A percentile compares a stretch with the other conserved stretches of the same genome.
Conservation (phyloP, 1,140 invertebrate species). For the Megathymus violae region DNA sequence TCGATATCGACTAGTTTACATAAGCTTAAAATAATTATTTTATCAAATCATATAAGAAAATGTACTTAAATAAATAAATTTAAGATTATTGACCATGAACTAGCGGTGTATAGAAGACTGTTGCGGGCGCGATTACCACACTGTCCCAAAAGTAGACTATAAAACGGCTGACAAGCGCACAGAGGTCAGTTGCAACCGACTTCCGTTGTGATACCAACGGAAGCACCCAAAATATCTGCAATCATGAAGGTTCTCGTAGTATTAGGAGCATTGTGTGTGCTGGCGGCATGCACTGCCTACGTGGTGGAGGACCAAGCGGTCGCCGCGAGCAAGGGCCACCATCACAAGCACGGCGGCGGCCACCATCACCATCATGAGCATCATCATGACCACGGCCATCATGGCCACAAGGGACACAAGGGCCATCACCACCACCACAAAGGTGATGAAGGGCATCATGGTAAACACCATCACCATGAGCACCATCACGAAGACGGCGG, state of each 20-base stretch:
- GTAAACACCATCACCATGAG: too few relatives aligned
- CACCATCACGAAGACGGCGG: too few relatives aligned
- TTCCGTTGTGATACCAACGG: constrained; percentile 55
- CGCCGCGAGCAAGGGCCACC: constrained; percentile 72
- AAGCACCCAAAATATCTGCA: constrained; percentile 28
- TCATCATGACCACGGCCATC: constrained; percentile 78
- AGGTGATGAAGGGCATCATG: too few relatives aligned
- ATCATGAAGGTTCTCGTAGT: constrained; percentile 62
- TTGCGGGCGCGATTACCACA: constrained; percentile 58
- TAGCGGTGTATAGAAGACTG: constrained; percentile 16
- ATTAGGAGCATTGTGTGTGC: constrained; percentile 61
- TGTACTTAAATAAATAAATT: too few relatives aligned
- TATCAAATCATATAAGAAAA: too few relatives aligned
- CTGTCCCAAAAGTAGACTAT: constrained; percentile 56
- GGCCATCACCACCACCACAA: too few relatives aligned
- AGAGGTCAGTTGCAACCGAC: constrained; percentile 76
- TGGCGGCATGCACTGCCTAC: constrained; percentile 51
- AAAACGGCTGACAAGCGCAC: constrained; percentile 64
- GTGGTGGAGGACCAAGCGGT: constrained; percentile 70
- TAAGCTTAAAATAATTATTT: too few relatives aligned
- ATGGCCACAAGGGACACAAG: constrained; percentile 81
- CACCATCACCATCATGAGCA: constrained; percentile 81
- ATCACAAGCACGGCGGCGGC: constrained; percentile 81
- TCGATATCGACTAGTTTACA: too few relatives aligned
- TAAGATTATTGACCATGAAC: constrained; percentile 47